phyloP scores from a whole-genome alignment of 1,140 invertebrate species.

The Metaphire vulgaris region DNA sequence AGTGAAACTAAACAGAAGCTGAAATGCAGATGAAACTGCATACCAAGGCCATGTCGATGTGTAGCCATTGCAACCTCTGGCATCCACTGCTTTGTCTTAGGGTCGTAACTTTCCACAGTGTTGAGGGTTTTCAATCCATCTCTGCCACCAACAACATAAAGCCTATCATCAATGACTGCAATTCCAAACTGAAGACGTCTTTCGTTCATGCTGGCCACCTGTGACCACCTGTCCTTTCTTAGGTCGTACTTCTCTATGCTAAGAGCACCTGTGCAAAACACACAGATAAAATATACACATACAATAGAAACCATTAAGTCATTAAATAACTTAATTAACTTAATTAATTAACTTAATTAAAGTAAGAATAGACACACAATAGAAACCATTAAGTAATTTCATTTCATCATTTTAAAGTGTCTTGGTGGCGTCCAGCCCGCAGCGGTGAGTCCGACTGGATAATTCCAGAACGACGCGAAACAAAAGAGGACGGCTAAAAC shows the following conservation, averaged over 20 bases:
- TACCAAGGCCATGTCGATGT: slow-evolving; percentile 74
- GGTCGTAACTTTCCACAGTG: slow-evolving; percentile 75
- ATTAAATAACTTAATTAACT: slow-evolving; percentile 81
- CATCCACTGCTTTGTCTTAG: slow-evolving; percentile 69
- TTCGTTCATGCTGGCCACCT: slow-evolving; percentile 70
- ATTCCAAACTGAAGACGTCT: slow-evolving; percentile 78
- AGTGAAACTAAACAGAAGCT: too few relatives aligned
- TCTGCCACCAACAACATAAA: slow-evolving; percentile 76
- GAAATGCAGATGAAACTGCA: too few relatives aligned
- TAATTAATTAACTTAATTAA: slow-evolving; percentile 69
- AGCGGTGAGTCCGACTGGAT: too few relatives aligned
- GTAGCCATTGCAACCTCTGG: slow-evolving; percentile 79
- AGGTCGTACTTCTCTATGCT: slow-evolving; percentile 84
- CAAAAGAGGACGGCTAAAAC: too few relatives aligned
- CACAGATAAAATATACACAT: slow-evolving; percentile 81
- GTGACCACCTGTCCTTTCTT: slow-evolving; percentile 72
- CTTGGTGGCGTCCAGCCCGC: too few relatives aligned
- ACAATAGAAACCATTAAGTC: slow-evolving; percentile 78
- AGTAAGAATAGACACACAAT: too few relatives aligned
- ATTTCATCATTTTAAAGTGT: too few relatives aligned
- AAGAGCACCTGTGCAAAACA: slow-evolving; percentile 62
- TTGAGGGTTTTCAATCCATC: slow-evolving; percentile 90
- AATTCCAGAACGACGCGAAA: too few relatives aligned
- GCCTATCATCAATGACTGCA: slow-evolving; percentile 73
- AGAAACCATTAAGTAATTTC: too few relatives aligned